A percentile compares a stretch with the other conserved stretches of the same genome.
Evolutionary conservation across 2,888 invertebrate genomes (phyloP).

Genomic region (Fragum sueziense): DNA sequence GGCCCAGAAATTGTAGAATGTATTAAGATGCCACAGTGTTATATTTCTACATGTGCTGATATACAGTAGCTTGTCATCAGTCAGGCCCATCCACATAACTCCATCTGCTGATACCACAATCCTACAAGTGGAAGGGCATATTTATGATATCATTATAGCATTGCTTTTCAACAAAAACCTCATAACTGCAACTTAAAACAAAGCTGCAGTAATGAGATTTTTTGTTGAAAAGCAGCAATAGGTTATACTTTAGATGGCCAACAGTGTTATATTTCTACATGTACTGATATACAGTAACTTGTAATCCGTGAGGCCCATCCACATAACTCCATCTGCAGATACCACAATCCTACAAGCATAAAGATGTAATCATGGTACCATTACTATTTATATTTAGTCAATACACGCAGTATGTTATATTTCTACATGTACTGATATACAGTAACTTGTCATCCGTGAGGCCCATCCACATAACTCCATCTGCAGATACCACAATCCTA

Average conservation of each 20-base stretch:
- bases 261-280: conserved; percentile 74
- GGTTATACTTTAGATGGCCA: too few species aligned
- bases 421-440: conserved; percentile 76
- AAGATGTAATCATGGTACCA: too few species aligned
- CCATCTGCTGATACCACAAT: conserved; percentile 74
- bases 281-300: conserved; percentile 78
- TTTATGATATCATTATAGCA: too few species aligned
- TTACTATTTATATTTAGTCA: too few species aligned
- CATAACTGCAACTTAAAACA: too few species aligned
- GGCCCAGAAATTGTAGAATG: conserved; percentile 78
- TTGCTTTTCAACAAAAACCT: too few species aligned
- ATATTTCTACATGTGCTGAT: conserved; percentile 76
- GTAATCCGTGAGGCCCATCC: conserved; percentile 81
- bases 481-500: conserved; percentile 72
- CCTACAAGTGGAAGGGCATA: conserved; percentile 60
- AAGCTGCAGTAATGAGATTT: too few species aligned
- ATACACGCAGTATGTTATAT: too few species aligned
- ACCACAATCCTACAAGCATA: conserved; percentile 71
- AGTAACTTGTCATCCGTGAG: conserved; percentile 79
- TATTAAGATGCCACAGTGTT: conserved; percentile 80
- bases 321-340: conserved; percentile 75
- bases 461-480: conserved; percentile 81
- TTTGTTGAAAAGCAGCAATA: too few species aligned
- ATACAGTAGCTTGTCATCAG: conserved; percentile 79
- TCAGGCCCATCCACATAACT: conserved; percentile 81